Conservation (phyloP, 2,888 invertebrate genomes). For the Scaptomyza parva region DNA sequence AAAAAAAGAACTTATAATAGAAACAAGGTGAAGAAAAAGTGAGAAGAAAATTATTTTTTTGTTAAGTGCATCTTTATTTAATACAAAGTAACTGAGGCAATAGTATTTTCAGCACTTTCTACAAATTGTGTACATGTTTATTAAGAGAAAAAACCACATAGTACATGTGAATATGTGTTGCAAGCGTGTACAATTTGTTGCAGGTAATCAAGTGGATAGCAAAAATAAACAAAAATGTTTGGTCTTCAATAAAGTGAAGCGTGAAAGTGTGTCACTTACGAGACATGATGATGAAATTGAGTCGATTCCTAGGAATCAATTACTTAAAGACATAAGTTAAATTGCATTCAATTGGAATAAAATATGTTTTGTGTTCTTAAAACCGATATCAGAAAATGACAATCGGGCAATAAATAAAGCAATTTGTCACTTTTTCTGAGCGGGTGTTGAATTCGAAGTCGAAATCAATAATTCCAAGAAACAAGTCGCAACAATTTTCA, state of each 20-base stretch:
- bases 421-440: slow-evolving; percentile 12
- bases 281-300: background rate
- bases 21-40: too few relatives aligned
- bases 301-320: background rate
- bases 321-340: background rate
- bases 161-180: background rate
- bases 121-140: slow-evolving; percentile 26
- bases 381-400: background rate
- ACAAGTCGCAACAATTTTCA: slow-evolving; percentile 30
- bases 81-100: slow-evolving; percentile 21
- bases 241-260: background rate
- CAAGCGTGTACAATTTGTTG: background rate
- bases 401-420: background rate
- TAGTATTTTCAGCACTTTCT: slow-evolving; percentile 24
- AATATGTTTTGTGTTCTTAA: background rate
- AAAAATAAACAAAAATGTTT: slow-evolving; percentile 3
- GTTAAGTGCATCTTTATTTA: background rate
- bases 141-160: slow-evolving; percentile 12
- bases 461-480: slow-evolving; percentile 16
- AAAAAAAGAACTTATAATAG: too few relatives aligned
- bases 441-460: background rate
- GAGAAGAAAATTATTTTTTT: too few relatives aligned
- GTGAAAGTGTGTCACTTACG: background rate
- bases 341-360: background rate
- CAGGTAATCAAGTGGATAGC: background rate